These are phyloP conservation scores for Carassius gibelio DNA, from an alignment of 2,113 vertebrate species.

Conservation along the genomic window DNA sequence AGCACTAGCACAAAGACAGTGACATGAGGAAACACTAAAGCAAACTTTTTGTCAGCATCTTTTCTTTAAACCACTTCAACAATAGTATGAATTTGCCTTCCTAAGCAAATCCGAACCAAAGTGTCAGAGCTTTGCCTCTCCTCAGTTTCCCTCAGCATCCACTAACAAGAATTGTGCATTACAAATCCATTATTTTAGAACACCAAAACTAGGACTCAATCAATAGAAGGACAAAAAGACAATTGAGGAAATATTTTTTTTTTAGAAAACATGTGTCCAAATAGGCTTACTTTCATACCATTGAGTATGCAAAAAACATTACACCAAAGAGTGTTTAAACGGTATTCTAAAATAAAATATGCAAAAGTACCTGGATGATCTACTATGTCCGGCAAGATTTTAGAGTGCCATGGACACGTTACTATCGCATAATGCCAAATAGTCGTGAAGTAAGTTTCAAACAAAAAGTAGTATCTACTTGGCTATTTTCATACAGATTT, in stretches of 20 bases:
- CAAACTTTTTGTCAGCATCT: constrained; percentile 1
- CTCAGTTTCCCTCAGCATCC: constrained; percentile 25
- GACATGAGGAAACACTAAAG: background rate
- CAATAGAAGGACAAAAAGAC: constrained; percentile 11
- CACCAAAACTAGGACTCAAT: background rate
- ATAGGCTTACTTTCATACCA: background rate
- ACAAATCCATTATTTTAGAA: constrained; percentile 31
- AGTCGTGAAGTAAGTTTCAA: background rate
- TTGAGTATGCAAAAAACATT: background rate
- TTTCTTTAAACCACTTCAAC: constrained; percentile 4
- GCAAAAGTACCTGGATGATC: background rate
- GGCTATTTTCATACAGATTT: background rate
- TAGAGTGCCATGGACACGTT: background rate
- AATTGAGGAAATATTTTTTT: background rate
- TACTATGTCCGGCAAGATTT: background rate
- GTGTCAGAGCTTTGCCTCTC: background rate
- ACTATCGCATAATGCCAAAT: background rate
- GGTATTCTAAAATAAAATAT: background rate
- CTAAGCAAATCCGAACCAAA: background rate
- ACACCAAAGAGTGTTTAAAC: background rate
- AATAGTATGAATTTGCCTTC: constrained; percentile 12
- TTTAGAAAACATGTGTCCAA: constrained; percentile 5
- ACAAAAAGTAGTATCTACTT: background rate
- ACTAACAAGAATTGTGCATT: constrained; percentile 39
- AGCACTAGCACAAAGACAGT: background rate